Evolutionary conservation across 2,888 invertebrate genomes (phyloP), one percentile per base, ranked within the genome.

Genomic region (Melinaea marsaeus): DNA sequence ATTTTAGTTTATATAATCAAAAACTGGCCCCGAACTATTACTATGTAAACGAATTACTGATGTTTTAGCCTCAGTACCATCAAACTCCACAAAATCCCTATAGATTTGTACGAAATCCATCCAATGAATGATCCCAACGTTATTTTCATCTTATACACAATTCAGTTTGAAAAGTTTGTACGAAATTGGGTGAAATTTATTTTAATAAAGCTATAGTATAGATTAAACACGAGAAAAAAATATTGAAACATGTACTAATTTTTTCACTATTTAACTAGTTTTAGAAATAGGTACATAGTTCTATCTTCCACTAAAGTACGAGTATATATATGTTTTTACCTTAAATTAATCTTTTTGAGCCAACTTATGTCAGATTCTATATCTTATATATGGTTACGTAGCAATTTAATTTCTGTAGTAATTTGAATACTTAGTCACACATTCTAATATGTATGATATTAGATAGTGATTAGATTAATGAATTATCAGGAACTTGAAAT

Each of bases 41-140:
- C 32, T 9, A 51, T 51, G 9, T 32, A 7, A 7, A 32, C 7
- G 51, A 0, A 42, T 42, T 42, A 0, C 51, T 32, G 22, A 22
- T 22, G 51, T 55, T 47, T 55, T 42, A 58, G 54, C 55, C 42
- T 35, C 61, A 46, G 58, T 58, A 45, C 55, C 55, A 60, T 42
- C 63, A 42, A 58, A 56, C 55, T 61, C 22, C 55, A 54, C 65
- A 48, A 63, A 69, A 63, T 76, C 78, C 79, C 76, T 0, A 60
- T 65, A 72, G 81, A 69, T 67, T 75, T 65, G 68, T 71, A 72
- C 71, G 70, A 71, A 71, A 75, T 69, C 72, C 75, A 73, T 75
- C 75, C 74, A 75, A 77, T 81, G 78, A 73, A 81, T 81, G 76
- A 64, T 67, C 69, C 62, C 62, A 62, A 68, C 66, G 72, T 76